A percentile compares a stretch with the other conserved stretches of the same genome.
Conservation (phyloP, 2,797 vertebrate genomes). For the Sylvilagus floridanus region DNA sequence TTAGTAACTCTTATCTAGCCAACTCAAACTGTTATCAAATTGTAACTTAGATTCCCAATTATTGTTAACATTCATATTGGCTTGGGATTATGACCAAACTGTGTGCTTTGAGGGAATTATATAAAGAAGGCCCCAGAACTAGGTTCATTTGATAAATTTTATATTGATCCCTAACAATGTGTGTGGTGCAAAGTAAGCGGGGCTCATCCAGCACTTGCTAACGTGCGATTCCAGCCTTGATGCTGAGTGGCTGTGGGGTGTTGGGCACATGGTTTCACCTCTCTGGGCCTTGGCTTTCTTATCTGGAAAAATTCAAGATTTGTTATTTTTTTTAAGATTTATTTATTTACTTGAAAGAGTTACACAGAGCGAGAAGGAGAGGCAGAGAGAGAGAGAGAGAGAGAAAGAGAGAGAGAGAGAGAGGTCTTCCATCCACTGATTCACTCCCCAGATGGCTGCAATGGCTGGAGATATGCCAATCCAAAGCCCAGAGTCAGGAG, state of each 20-base stretch:
- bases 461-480: too few species aligned
- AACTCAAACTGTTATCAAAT: slow-evolving; percentile 27
- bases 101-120: neutral
- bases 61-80: slow-evolving; percentile 45
- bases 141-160: neutral
- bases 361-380: too few species aligned
- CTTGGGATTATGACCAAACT: slow-evolving; percentile 12
- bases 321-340: too few species aligned
- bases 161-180: neutral
- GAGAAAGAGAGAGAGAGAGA: too few species aligned
- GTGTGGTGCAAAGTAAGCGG: neutral
- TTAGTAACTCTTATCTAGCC: neutral
- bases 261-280: slow-evolving; percentile 78
- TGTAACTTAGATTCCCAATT: slow-evolving; percentile 49
- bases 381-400: too few species aligned
- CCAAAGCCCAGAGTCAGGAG: too few species aligned
- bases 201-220: neutral
- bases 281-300: slow-evolving; percentile 23
- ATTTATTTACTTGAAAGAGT: too few species aligned
- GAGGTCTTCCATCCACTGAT: too few species aligned
- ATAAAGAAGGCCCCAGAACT: neutral
- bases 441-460: too few species aligned
- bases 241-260: slow-evolving; percentile 74
- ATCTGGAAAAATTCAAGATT: neutral
- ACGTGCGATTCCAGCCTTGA: slow-evolving; percentile 72